These are phyloP conservation scores for Balearica regulorum DNA, from an alignment of 2,797 vertebrate species.

Conservation along the genomic window DNA sequence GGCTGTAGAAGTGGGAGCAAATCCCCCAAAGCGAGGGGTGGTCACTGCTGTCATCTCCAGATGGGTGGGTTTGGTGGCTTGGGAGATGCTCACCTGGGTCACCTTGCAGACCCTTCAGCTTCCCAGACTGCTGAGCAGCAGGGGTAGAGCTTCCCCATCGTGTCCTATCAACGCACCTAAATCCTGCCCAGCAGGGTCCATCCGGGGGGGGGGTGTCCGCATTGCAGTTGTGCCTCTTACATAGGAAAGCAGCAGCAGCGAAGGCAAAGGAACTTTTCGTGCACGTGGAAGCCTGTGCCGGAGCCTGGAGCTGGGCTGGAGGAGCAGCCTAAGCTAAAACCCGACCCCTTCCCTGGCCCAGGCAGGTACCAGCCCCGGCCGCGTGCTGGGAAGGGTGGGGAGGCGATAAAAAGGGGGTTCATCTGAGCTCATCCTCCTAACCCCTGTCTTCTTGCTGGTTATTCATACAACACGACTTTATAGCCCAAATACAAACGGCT, in stretches of 20 bases:
- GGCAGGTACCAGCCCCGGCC: not conserved
- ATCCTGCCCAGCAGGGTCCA: not conserved
- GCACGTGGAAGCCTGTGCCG: accelerated
- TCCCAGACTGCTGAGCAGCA: not conserved
- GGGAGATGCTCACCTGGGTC: not conserved
- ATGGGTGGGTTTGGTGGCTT: not conserved
- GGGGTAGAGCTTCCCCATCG: not conserved
- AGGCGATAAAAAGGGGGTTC: not conserved
- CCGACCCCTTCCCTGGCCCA: not conserved
- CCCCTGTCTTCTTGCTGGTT: not conserved
- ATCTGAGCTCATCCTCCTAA: not conserved
- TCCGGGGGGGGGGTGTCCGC: not conserved
- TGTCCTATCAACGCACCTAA: not conserved
- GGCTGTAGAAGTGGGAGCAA: not conserved
- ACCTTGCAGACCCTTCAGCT: not conserved
- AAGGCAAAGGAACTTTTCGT: not conserved
- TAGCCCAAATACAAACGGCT: not conserved
- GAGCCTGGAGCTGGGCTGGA: not conserved
- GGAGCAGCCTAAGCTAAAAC: not conserved
- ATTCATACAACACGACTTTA: not conserved
- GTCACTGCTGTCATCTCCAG: not conserved
- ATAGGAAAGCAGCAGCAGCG: not conserved
- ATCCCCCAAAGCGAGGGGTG: accelerated
- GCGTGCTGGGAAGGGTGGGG: not conserved
- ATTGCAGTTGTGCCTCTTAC: not conserved